phyloP scores from a whole-genome alignment of 2,113 vertebrate species.

The Romanogobio albipinnatus region DNA sequence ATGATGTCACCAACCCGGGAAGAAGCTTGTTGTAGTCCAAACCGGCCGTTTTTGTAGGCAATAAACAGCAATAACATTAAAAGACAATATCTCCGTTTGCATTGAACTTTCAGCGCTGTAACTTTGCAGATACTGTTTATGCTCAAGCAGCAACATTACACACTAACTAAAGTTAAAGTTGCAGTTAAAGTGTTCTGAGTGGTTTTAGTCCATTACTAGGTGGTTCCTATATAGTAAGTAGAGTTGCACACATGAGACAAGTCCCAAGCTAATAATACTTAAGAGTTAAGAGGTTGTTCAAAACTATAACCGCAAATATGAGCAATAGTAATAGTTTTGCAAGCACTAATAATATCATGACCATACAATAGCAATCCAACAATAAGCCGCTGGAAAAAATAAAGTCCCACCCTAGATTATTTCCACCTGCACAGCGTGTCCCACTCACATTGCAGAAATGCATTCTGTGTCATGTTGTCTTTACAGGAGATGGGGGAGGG shows the following conservation, averaged over 20 bases:
- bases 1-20: no score
- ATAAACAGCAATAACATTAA: no score
- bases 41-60: no score
- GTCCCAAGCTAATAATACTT: background rate
- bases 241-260: background rate
- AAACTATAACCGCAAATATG: background rate
- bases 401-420: conserved; percentile 5
- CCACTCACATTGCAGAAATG: conserved; percentile 15
- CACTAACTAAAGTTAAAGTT: no score
- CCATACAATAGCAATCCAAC: conserved; percentile 1
- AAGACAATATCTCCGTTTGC: no score
- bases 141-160: no score
- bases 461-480: conserved; percentile 5
- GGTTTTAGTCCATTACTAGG: no score
- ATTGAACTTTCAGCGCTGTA: no score
- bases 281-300: background rate
- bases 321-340: background rate
- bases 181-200: no score
- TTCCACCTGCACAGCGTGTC: background rate
- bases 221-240: no score
- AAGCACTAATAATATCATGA: background rate
- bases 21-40: no score
- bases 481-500: conserved; percentile 1
- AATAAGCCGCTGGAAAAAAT: background rate
- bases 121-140: no score